Conservation (phyloP, 2,797 vertebrate species). For the Crenichthys baileyi region DNA sequence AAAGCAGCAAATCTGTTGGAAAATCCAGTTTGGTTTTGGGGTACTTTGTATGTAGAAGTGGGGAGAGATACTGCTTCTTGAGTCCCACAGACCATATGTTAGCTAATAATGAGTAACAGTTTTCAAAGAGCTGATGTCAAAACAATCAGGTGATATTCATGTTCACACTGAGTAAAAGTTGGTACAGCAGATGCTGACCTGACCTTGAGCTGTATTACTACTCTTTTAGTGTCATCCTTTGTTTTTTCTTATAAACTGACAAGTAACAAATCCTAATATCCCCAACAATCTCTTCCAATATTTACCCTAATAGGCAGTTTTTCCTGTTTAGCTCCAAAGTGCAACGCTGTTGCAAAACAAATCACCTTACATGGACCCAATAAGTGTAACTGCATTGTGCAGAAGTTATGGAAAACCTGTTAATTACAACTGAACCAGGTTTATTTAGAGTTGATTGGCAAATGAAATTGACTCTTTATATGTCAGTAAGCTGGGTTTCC, state of each 20-base stretch:
- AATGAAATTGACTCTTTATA: not conserved
- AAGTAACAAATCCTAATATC: not conserved
- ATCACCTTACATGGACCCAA: too few species aligned
- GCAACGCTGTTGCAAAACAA: too few species aligned
- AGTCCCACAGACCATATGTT: not conserved
- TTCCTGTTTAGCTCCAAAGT: too few species aligned
- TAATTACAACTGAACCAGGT: not conserved
- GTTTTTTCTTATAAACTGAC: not conserved
- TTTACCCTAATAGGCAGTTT: too few species aligned
- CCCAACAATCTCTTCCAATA: too few species aligned
- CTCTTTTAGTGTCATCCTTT: not conserved
- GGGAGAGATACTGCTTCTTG: not conserved
- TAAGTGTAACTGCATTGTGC: not conserved
- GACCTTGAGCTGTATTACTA: not conserved
- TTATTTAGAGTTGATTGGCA: not conserved
- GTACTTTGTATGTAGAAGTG: not conserved
- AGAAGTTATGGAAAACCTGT: not conserved
- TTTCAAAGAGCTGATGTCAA: not conserved
- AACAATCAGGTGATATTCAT: not conserved
- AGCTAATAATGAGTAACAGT: not conserved
- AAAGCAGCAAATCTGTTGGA: too few species aligned
- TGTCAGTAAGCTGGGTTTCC: not conserved
- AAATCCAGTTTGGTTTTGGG: too few species aligned
- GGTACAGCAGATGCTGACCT: not conserved
- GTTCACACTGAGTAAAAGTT: not conserved